phyloP scores from a whole-genome alignment of 2,113 vertebrate species.

The Eurypyga helias region DNA sequence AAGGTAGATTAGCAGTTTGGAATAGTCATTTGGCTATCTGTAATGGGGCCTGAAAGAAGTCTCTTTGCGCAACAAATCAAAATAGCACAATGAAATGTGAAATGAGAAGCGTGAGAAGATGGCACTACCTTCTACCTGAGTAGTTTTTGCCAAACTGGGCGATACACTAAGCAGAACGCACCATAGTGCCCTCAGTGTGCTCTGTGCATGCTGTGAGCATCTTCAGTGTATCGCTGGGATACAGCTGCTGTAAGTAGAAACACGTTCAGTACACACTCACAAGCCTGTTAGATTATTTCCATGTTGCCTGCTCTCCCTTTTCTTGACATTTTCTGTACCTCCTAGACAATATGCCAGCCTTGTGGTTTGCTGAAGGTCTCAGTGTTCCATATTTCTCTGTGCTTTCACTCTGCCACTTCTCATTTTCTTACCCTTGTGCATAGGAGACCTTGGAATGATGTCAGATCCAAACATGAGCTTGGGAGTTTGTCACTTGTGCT shows the following conservation, averaged over 20 bases:
- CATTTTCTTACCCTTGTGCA: neutral
- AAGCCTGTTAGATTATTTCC: neutral
- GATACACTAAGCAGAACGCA: neutral
- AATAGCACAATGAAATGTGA: neutral
- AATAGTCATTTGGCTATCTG: neutral
- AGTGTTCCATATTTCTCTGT: neutral
- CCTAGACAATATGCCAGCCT: neutral
- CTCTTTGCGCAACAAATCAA: neutral
- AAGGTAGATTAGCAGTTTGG: neutral
- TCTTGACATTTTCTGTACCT: neutral
- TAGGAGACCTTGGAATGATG: neutral
- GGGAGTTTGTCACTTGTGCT: neutral
- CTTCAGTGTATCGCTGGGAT: neutral
- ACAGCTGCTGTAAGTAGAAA: neutral
- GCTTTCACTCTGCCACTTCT: neutral
- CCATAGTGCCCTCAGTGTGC: neutral
- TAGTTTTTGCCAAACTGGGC: neutral
- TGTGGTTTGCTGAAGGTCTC: neutral
- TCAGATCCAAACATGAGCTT: neutral
- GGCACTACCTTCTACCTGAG: neutral
- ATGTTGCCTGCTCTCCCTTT: neutral
- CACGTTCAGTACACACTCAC: rapidly evolving
- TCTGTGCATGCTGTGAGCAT: neutral
- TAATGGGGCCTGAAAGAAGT: neutral
- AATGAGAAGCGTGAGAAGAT: neutral